Percentiles rank a stretch among this genome's conserved stretches.
phyloP scores from a whole-genome alignment of 2,113 vertebrate species.

The Heterotilapia buettikoferi region DNA sequence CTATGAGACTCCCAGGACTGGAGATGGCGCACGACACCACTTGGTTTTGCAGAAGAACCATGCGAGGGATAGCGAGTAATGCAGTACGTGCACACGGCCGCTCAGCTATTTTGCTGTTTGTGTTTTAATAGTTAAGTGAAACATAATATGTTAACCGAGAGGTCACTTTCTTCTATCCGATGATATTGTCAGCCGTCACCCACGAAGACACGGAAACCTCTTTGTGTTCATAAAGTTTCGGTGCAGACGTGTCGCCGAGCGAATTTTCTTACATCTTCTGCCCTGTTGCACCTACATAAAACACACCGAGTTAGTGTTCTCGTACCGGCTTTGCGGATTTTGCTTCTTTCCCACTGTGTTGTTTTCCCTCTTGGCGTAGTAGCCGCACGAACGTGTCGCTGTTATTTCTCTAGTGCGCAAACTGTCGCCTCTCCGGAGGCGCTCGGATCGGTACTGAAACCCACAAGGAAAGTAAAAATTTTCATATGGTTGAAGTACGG shows the following conservation, averaged over 20 bases:
- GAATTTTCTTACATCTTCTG: not conserved
- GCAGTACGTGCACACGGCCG: not conserved
- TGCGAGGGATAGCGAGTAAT: not conserved
- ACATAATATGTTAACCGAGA: not conserved
- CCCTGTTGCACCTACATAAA: not conserved
- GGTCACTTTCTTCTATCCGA: not conserved
- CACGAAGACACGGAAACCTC: not conserved
- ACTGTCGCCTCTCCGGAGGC: not conserved
- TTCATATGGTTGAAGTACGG: not conserved
- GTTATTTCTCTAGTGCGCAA: not conserved
- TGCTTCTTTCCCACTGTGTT: not conserved
- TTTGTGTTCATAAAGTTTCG: not conserved
- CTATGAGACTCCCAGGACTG: not conserved
- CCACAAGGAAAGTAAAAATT: not conserved
- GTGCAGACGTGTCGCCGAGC: not conserved
- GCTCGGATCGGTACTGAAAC: not conserved
- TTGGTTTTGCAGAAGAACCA: not conserved
- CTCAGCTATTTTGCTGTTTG: not conserved
- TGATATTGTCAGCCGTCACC: not conserved
- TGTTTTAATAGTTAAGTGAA: not conserved
- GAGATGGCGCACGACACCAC: constrained; percentile 36
- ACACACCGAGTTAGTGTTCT: not conserved
- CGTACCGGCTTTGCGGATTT: not conserved
- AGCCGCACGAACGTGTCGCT: not conserved
- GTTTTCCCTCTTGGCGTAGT: not conserved